These are phyloP conservation scores for Malurus leucopterus DNA, from an alignment of 2,797 vertebrate species.

Conservation along the genomic window DNA sequence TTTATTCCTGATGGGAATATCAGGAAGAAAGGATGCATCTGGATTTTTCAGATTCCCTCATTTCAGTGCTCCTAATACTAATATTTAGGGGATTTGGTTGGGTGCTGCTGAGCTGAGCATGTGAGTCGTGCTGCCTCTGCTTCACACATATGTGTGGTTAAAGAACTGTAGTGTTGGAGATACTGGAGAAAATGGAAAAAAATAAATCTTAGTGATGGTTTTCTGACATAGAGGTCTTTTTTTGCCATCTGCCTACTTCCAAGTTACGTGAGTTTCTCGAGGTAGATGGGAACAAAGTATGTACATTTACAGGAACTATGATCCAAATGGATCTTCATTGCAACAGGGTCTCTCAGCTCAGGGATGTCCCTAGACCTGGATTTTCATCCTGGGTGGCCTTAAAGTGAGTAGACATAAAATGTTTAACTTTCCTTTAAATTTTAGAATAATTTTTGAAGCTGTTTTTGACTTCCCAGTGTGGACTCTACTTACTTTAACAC, in stretches of 20 bases:
- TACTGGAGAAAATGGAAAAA: background rate
- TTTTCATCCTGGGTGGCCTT: background rate
- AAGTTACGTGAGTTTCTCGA: background rate
- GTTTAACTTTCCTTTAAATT: background rate
- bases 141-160: background rate
- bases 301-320: background rate
- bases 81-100: background rate
- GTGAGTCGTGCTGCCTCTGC: background rate
- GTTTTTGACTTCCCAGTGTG: accelerated
- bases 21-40: background rate
- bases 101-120: background rate
- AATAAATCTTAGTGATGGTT: background rate
- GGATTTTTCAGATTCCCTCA: background rate
- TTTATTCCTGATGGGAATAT: background rate
- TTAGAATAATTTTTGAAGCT: background rate
- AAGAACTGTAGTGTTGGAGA: background rate
- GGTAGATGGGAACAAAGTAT: background rate
- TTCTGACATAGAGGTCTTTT: background rate
- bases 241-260: background rate
- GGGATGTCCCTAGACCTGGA: background rate
- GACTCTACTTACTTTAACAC: background rate
- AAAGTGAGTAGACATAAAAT: background rate
- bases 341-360: background rate
- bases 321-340: background rate
- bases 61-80: background rate